Evolutionary conservation across 2,113 vertebrate genomes (phyloP), one percentile per base, ranked within the genome.

Genomic region (Phalacrocorax carbo): DNA sequence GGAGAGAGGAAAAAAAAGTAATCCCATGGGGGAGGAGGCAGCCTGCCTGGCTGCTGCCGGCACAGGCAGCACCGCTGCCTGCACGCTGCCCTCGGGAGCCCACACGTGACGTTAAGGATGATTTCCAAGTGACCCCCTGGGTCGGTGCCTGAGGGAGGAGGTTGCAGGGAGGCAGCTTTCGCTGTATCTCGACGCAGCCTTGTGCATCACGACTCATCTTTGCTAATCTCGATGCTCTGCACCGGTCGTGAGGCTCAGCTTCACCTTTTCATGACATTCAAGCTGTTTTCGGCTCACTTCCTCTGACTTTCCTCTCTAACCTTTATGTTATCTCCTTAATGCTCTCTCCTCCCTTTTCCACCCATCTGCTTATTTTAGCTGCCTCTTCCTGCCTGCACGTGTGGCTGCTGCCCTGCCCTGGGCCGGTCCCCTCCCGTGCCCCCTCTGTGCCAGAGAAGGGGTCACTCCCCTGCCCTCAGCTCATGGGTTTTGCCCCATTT

Each of bases 281-380:
- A 73, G 80, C 92, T 95, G 92, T 82, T 96, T 68, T 32, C 48
- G 0, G 77, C 92, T 96, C 83, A 30, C 42, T 97, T 96, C 97
- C 96, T 91, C 68, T 23, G 65, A 76, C 73, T 92, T 95, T 69
- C 90, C 68, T 86, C 95, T 71, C 91, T 61, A 97, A 96, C 92
- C 95, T 95, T 89, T 94, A 7, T n/a, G 80, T 97, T 97, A 96
- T 97, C 97, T 96, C 80, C 70, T 48, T 34, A 72, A 82, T 25
- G 7, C 42, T 81, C 80, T 93, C 96, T 92, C 96, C 96, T 96
- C 95, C 96, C 92, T 96, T 96, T 94, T 91, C 97, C 96, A 95
- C 91, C 94, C 82, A 29, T 81, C 88, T n/a, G 97, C 95, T 96
- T 96, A 88, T 97, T 97, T 97, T 97, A 96, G 96, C 95, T 93